These are phyloP conservation scores for Bombus pascuorum DNA, from an alignment of 1,140 invertebrate genomes.

Conservation along the genomic window DNA sequence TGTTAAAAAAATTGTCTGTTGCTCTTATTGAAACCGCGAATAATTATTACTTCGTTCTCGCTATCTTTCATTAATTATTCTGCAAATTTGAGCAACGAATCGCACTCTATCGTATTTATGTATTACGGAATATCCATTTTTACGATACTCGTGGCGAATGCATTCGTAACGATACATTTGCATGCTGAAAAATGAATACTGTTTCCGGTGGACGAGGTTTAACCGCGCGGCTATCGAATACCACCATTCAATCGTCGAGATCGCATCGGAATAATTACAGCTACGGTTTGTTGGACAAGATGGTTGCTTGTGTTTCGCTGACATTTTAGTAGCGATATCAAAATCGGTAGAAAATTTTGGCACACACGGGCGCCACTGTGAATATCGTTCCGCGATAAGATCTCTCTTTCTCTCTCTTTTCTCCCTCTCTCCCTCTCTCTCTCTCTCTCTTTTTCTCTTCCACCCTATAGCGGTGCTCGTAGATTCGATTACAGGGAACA, in stretches of 20 bases:
- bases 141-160: not conserved
- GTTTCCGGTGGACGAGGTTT: not conserved
- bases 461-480: not conserved
- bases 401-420: conserved; percentile 21
- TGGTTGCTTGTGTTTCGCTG: conserved; percentile 11
- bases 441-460: not conserved
- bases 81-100: not conserved
- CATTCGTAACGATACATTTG: not conserved
- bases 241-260: conserved; percentile 23
- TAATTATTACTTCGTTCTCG: too few species aligned
- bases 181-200: not conserved
- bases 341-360: conserved; percentile 37
- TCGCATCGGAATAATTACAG: conserved; percentile 39
- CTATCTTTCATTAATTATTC: not conserved
- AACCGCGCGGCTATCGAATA: not conserved
- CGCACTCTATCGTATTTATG: too few species aligned
- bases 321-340: conserved; percentile 17
- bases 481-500: conserved; percentile 47
- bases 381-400: conserved; percentile 38
- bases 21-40: too few species aligned
- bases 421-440: not conserved
- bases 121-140: not conserved
- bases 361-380: conserved; percentile 4
- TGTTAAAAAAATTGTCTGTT: too few species aligned
- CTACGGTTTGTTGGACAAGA: conserved; percentile 34